Evolutionary conservation across 1,140 invertebrate species (phyloP).

Genomic region (Temnothorax longispinosus): DNA sequence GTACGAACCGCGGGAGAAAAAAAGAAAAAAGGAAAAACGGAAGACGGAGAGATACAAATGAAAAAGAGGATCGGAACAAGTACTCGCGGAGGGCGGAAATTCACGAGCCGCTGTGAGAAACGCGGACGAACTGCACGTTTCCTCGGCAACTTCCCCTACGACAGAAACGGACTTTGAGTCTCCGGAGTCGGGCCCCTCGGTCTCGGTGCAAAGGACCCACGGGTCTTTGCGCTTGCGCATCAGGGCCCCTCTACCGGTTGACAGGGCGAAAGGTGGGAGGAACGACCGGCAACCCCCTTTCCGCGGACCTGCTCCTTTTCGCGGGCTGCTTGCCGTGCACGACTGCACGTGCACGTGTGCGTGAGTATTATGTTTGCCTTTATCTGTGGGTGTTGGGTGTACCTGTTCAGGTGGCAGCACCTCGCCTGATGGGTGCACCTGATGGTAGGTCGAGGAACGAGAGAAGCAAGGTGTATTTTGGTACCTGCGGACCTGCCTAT

Average conservation of each 20-base stretch:
- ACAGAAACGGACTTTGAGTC: conserved; percentile 79
- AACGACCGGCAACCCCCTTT: conserved; percentile 67
- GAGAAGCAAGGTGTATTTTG: conserved; percentile 34
- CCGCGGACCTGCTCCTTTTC: conserved; percentile 62
- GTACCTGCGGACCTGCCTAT: conserved; percentile 28
- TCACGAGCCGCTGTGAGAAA: conserved; percentile 34
- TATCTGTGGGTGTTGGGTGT: conserved; percentile 70
- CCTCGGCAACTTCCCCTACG: conserved; percentile 75
- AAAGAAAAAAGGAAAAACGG: conserved; percentile 23
- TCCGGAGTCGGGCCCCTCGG: conserved; percentile 72
- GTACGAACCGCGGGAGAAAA: conserved; percentile 15
- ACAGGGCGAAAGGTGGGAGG: conserved; percentile 44
- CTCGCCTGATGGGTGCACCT: conserved; percentile 60
- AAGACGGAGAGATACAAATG: neutral
- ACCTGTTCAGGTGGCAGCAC: conserved; percentile 81
- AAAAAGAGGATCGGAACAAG: neutral
- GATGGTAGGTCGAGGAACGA: conserved; percentile 40
- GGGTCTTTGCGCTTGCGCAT: conserved; percentile 72
- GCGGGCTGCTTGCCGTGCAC: neutral
- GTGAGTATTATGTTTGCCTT: conserved; percentile 32
- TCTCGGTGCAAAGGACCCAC: conserved; percentile 49
- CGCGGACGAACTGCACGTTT: conserved; percentile 66
- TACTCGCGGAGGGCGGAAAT: conserved; percentile 49
- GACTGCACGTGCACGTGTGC: neutral
- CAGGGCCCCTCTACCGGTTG: conserved; percentile 35